A percentile compares a stretch with the other conserved stretches of the same genome.
Conservation (phyloP, 2,113 vertebrate species). For the Saiga tatarica region DNA sequence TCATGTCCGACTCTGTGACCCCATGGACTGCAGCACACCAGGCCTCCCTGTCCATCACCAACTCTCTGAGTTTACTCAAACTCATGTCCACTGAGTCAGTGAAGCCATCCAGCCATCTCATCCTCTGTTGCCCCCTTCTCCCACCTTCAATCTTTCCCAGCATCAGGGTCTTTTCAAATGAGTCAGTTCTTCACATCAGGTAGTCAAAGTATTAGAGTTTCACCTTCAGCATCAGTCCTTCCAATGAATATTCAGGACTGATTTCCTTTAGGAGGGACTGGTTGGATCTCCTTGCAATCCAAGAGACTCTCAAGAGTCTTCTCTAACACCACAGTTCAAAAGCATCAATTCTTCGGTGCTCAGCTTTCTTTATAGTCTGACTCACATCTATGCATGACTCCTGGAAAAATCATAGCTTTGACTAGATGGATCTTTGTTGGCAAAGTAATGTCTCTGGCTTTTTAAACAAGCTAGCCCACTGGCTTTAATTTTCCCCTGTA, state of each 20-base stretch:
- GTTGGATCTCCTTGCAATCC: neutral
- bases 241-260: neutral
- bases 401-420: neutral
- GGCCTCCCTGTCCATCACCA: neutral
- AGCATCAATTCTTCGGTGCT: neutral
- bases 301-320: neutral
- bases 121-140: neutral
- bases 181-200: neutral
- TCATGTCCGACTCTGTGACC: rapidly evolving
- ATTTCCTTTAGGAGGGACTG: neutral
- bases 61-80: neutral
- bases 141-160: neutral
- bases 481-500: neutral
- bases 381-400: neutral
- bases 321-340: neutral
- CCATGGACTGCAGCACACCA: neutral
- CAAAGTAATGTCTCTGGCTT: neutral
- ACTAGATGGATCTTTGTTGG: neutral
- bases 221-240: neutral
- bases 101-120: neutral
- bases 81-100: neutral
- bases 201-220: neutral
- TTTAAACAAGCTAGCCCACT: neutral
- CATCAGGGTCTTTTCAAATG: neutral
- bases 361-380: neutral